Conservation (phyloP, 2,888 invertebrate genomes). For the Latrodectus hesperus region DNA sequence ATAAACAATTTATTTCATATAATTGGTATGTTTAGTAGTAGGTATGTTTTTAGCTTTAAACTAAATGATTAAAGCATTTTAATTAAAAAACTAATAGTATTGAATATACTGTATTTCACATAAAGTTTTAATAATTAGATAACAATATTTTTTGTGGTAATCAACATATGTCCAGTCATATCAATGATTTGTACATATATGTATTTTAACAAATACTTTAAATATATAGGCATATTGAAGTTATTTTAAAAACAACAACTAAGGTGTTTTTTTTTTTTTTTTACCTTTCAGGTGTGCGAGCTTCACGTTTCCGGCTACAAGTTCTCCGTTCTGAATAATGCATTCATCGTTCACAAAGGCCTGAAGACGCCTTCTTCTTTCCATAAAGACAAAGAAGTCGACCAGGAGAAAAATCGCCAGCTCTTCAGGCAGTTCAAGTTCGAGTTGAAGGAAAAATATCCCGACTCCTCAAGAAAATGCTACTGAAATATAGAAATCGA, state of each 20-base stretch:
- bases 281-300: constrained; percentile 77
- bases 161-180: no score
- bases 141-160: no score
- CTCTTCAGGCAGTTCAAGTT: constrained; percentile 78
- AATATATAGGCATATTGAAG: no score
- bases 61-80: no score
- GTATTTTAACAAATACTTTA: no score
- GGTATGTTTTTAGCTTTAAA: no score
- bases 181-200: no score
- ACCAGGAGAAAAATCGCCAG: constrained; percentile 77
- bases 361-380: constrained; percentile 77
- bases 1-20: no score
- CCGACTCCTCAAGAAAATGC: constrained; percentile 77
- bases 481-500: constrained; percentile 70
- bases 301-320: constrained; percentile 78
- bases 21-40: no score
- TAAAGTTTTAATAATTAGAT: no score
- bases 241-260: not conserved
- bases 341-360: constrained; percentile 78
- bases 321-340: constrained; percentile 78
- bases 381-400: constrained; percentile 76
- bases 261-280: not conserved
- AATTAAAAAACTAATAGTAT: no score
- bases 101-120: no score
- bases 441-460: constrained; percentile 78